Base-by-base conservation (phyloP, 2,888 invertebrate species). In the Tetragonula carbonaria region DNA sequence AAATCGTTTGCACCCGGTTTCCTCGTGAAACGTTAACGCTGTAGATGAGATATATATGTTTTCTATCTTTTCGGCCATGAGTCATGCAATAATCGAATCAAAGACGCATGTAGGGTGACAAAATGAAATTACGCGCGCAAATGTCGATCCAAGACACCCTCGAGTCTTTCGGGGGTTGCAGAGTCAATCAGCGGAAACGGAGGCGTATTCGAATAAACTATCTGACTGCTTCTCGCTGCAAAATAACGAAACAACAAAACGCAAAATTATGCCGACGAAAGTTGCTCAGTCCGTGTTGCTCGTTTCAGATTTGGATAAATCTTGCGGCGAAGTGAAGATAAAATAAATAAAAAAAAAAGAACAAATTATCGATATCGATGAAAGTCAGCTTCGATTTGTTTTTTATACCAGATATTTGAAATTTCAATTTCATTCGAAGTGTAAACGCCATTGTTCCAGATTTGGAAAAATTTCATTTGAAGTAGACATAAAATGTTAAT, bases 111-210 rank as follows among this genome's bases (percentile, higher is more conserved):
- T 90, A 89, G 93, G 93, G 93, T 87, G 90, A 85, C 87, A 84
- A 91, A 93, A 94, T 94, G 91, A 91, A 93, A 92, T 94, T 94
- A 93, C 91, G 90, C 78, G 91, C 92, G 92, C 93, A 94, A 94
- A 93, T 94, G 93, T 94, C 94, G 93, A 92, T 92, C 92, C 92
- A 93, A 93, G 93, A 93, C 91, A 92, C 91, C 90, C 91, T 62
- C 86, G 85, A 87, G 82, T 84, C 86, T 88, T 90, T 88, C 85
- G 89, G 87, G 90, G 92, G 80, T 87, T 67, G 84, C 76, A 83
- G 77, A 90, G 86, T 88, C 78, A 79, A 87, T 86, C 75, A 76
- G 79, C 76, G 80, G 79, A 85, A 55, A 70, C 14, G 70, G 67
- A 74, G 53, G 38, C 59, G 50, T 65, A 28, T 80, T 78, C 78